phyloP scores from a whole-genome alignment of 2,797 vertebrate genomes.

The Rhinoraja longicauda region DNA sequence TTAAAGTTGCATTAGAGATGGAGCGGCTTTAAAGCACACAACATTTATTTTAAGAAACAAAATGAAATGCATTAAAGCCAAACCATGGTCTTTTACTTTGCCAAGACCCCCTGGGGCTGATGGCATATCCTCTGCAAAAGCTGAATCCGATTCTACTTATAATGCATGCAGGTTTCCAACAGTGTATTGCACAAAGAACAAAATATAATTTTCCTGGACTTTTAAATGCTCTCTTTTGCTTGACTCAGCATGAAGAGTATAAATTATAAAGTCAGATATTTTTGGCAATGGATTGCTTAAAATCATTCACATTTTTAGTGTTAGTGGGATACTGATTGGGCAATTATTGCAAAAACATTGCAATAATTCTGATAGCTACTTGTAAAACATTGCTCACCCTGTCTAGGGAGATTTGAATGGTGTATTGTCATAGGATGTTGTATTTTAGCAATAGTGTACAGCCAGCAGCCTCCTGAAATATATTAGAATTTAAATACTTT shows the following conservation, averaged over 20 bases:
- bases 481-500: conserved; percentile 69
- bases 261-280: conserved; percentile 18
- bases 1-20: conserved; percentile 27
- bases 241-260: background rate
- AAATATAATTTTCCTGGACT: conserved; percentile 12
- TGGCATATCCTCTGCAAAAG: conserved; percentile 19
- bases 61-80: conserved; percentile 33
- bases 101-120: conserved; percentile 18
- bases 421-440: conserved; percentile 65
- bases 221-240: background rate
- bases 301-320: background rate
- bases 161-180: background rate
- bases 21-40: conserved; percentile 9
- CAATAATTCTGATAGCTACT: background rate
- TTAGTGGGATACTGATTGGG: background rate
- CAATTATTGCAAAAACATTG: background rate
- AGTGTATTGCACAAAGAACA: background rate
- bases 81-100: conserved; percentile 27
- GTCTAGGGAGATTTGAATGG: background rate
- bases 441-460: conserved; percentile 81
- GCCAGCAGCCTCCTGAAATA: conserved; percentile 89
- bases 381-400: background rate
- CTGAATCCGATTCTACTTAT: background rate
- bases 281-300: background rate
- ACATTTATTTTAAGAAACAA: conserved; percentile 19